Percentiles rank a stretch among this genome's conserved stretches.
Conservation (phyloP, 2,888 invertebrate species). For the Cataglyphis cursor region DNA sequence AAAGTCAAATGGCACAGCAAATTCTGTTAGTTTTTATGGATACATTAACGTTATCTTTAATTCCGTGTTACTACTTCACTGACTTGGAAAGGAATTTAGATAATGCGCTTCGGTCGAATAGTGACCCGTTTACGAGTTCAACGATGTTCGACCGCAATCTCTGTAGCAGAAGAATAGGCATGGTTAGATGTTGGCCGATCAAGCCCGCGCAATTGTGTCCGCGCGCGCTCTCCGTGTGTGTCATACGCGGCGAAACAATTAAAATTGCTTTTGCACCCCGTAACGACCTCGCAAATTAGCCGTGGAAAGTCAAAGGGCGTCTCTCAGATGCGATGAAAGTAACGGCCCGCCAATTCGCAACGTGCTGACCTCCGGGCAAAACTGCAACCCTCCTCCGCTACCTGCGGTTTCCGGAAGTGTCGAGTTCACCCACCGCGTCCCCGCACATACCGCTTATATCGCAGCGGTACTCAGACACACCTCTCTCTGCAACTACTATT, state of each 20-base stretch:
- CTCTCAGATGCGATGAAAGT: slow-evolving; percentile 39
- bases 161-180: slow-evolving; percentile 31
- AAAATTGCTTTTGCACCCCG: slow-evolving; percentile 58
- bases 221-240: background rate
- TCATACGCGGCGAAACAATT: slow-evolving; percentile 51
- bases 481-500: slow-evolving; percentile 60
- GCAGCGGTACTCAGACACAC: slow-evolving; percentile 38
- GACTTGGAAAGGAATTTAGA: slow-evolving; percentile 18
- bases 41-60: slow-evolving; percentile 21
- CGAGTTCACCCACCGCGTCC: slow-evolving; percentile 39
- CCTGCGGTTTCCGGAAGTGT: slow-evolving; percentile 57
- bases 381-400: slow-evolving; percentile 20
- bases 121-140: slow-evolving; percentile 46
- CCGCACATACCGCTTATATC: slow-evolving; percentile 36
- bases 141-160: slow-evolving; percentile 40
- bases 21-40: background rate
- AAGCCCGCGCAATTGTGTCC: background rate
- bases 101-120: slow-evolving; percentile 21
- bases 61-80: slow-evolving; percentile 8
- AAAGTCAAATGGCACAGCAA: background rate
- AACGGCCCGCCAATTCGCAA: slow-evolving; percentile 39
- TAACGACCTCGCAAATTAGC: slow-evolving; percentile 61
- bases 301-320: slow-evolving; percentile 4
- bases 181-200: slow-evolving; percentile 10
- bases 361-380: slow-evolving; percentile 31